Evolutionary conservation across 2,113 vertebrate species (phyloP), one percentile per base, ranked within the genome.

Genomic region (Gambusia holbrooki): DNA sequence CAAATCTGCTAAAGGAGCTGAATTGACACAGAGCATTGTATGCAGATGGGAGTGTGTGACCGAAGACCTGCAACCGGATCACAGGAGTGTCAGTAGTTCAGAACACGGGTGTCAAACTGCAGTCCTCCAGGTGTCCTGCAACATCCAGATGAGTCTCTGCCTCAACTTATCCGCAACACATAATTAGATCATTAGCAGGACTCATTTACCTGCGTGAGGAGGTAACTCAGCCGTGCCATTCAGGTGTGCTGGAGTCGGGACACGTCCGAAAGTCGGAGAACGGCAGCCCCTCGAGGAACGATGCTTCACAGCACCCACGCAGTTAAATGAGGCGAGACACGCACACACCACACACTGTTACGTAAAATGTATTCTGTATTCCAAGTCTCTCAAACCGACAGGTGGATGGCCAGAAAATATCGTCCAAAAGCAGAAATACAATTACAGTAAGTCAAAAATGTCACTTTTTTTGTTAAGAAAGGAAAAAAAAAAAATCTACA

Each of bases 311-410:
- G 1, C 22, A 54, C 15, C 19, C 8, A 9, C 25, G n/a, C 51
- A 9, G 8, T 58, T 25, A 58, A 58, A 58, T 58, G 22, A 58
- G 51, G 19, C 22, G 30, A 90, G 60, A 88, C 73, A 76, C 78
- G 69, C 63, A 85, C 63, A 85, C 84, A 76, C 69, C 42, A 87
- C 83, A 72, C 88, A 74, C 29, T 27, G 58, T 87, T 91, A 92
- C 62, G 79, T 88, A 92, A 92, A 93, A 93, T 89, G 80, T 66
- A 3, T 84, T 92, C 80, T 92, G 91, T 93, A 93, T 92, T 93
- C 90, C 91, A 93, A 93, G 85, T 93, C 81, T 79, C 85, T 86
- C 65, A 87, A 91, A 92, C 48, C 66, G 88, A 92, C 89, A 91
- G 61, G 69, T 82, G 71, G 74, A 90, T 92, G 81, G 81, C 89